These are phyloP conservation scores for Rotaria macrura DNA, from an alignment of 2,888 invertebrate species.

Conservation along the genomic window DNA sequence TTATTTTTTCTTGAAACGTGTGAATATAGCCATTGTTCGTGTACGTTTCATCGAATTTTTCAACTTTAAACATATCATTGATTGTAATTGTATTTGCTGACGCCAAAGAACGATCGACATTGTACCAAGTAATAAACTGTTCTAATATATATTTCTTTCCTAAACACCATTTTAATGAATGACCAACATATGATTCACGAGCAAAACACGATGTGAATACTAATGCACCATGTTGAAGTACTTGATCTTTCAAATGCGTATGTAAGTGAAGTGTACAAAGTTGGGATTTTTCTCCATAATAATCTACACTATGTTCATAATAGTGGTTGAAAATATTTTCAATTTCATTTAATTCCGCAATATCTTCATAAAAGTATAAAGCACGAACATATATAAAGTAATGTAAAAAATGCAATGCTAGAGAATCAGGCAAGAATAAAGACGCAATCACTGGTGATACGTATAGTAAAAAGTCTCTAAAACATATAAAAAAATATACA, in stretches of 20 bases:
- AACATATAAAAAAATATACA: not conserved
- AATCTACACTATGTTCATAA: not conserved
- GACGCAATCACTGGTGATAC: not conserved
- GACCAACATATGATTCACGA: not conserved
- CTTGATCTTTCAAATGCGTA: not conserved
- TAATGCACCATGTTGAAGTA: not conserved
- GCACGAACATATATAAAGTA: not conserved
- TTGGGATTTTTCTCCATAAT: not conserved
- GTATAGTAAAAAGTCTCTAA: not conserved
- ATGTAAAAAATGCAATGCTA: not conserved
- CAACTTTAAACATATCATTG: not conserved
- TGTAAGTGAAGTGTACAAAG: not conserved
- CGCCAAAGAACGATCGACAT: not conserved
- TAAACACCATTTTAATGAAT: constrained; percentile 2
- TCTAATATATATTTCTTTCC: not conserved
- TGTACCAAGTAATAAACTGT: not conserved
- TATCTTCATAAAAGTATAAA: not conserved
- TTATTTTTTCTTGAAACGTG: not conserved
- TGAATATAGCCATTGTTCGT: not conserved
- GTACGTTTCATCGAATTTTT: not conserved
- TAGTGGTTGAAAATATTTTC: not conserved
- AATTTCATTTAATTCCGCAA: not conserved
- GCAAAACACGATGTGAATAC: not conserved
- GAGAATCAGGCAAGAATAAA: not conserved
- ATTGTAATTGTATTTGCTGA: not conserved